These are phyloP conservation scores for Amiota minor DNA, from an alignment of 2,888 invertebrate genomes.

Conservation along the genomic window DNA sequence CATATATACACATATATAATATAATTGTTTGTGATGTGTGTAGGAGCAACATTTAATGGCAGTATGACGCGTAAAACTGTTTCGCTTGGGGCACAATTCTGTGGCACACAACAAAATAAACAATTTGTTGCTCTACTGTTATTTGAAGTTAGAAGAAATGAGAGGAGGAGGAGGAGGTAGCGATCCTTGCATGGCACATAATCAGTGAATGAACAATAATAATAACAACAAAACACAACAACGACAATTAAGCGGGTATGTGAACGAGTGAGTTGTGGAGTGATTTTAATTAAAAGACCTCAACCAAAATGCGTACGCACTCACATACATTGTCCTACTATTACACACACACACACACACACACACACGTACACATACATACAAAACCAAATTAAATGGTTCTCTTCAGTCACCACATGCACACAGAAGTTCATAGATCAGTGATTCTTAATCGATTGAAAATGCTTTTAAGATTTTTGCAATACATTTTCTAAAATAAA, in stretches of 20 bases:
- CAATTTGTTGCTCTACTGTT: constrained; percentile 11
- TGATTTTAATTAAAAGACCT: constrained; percentile 55
- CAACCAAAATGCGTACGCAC: constrained; percentile 5
- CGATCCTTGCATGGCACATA: constrained; percentile 44
- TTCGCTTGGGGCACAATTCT: constrained; percentile 4
- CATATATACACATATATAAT: too few relatives aligned
- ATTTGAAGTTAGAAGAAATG: neutral
- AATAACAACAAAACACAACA: neutral
- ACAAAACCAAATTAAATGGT: neutral
- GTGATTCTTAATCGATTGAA: constrained; percentile 3
- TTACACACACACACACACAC: constrained; percentile 8
- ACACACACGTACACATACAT: constrained; percentile 4
- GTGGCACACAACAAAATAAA: constrained; percentile 1
- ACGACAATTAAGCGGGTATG: neutral
- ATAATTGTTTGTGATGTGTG: neutral
- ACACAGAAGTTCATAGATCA: too few relatives aligned
- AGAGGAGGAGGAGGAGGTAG: neutral
- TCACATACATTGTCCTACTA: neutral
- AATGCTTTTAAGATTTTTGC: constrained; percentile 29
- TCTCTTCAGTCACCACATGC: too few relatives aligned
- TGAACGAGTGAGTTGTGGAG: constrained; percentile 26
- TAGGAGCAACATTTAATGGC: constrained; percentile 26
- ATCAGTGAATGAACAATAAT: constrained; percentile 39
- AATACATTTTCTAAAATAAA: too few relatives aligned
- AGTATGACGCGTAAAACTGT: constrained; percentile 25